Evolutionary conservation across 1,140 invertebrate genomes (phyloP), one percentile per base, ranked within the genome.

Genomic region (Hestina assimilis): DNA sequence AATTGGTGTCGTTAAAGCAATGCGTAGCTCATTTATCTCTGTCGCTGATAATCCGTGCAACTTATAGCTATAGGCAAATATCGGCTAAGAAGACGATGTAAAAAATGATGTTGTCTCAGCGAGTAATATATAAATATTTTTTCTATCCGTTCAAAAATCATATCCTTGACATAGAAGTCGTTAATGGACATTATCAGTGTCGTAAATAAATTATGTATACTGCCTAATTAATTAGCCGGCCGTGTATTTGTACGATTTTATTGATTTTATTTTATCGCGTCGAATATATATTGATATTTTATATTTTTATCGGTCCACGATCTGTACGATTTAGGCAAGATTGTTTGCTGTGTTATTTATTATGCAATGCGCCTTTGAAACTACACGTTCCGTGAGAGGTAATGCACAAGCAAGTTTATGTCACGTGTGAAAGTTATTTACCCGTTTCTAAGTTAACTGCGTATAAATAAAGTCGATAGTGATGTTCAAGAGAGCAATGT

Each of bases 281-380:
- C 52, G 28, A 45, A 50, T 63, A 53, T 65, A 73, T 72, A 73
- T 72, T 69, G 51, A 59, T 62, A 66, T 75, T 63, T 56, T 61
- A 46, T 50, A 41, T 51, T 21, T 41, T 43, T 33, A 50, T 43
- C 40, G 17, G 35, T 12, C n/a, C 12, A 26, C 45, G 33, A 31
- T 33, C 26, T 52, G 21, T 41, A 14, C 41, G 26, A 52, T 26
- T 41, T 51, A 28, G 15, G 43, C 48, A 17, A 17, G 33, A 38
- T 38, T 38, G 33, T 38, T 1, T 9, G 12, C 14, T 6, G 31
- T 14, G 31, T 33, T 14, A 11, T 29, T 19, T 8, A 40, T 55
- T 45, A 48, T 33, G 45, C 40, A 51, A 50, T 45, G 24, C 26
- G 46, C 38, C 31, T 42, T 41, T 40, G 14, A 31, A 50, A 50